Conservation (phyloP, 1,140 invertebrate genomes). For the Pseudachorutes palmiensis region DNA sequence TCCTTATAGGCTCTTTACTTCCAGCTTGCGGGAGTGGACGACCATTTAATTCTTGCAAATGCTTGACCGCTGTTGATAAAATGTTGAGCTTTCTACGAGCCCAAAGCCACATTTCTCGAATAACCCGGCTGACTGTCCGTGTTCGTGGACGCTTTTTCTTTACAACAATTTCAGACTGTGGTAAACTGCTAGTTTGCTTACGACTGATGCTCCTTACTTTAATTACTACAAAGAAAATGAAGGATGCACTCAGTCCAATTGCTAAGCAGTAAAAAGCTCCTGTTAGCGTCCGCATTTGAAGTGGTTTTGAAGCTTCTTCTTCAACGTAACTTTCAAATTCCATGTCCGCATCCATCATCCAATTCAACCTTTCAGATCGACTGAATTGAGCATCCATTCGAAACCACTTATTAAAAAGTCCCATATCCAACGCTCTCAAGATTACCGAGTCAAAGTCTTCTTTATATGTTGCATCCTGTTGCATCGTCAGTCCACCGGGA, state of each 20-base stretch:
- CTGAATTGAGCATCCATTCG: not conserved
- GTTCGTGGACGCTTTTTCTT: too few relatives aligned
- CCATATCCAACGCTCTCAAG: not conserved
- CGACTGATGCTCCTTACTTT: not conserved
- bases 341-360: not conserved
- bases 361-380: not conserved
- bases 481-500: not conserved
- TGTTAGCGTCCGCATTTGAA: not conserved
- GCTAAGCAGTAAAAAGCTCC: not conserved
- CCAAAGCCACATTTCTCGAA: too few relatives aligned
- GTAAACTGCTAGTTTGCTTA: too few relatives aligned
- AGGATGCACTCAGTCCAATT: not conserved
- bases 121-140: too few relatives aligned
- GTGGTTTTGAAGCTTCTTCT: not conserved
- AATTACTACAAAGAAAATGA: not conserved
- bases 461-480: not conserved
- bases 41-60: too few relatives aligned
- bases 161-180: too few relatives aligned
- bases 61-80: too few relatives aligned
- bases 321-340: not conserved
- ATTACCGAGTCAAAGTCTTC: not conserved
- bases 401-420: not conserved
- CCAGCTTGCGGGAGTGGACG: too few relatives aligned
- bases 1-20: too few relatives aligned
- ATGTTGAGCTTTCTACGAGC: too few relatives aligned